Evolutionary conservation across 2,797 vertebrate genomes (phyloP), one percentile per base, ranked within the genome.

Genomic region (Hydrolagus colliei): DNA sequence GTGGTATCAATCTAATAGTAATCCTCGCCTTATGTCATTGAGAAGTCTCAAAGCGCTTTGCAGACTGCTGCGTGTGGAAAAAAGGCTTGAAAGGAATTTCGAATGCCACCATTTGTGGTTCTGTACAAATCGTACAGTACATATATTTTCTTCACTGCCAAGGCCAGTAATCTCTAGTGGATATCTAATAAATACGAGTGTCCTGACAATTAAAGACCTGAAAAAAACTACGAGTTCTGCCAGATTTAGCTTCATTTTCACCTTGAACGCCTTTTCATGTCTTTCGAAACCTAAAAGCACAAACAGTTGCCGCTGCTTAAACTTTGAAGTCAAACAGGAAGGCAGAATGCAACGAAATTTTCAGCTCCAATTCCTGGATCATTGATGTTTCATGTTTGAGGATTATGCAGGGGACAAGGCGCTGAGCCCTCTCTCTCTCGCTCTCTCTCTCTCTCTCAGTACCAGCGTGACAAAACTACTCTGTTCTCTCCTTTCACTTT

Each of bases 241-340:
- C 78, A 71, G 79, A 71, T 84, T 52, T 84, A 68, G 62, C n/a
- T 84, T 84, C 71, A 68, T 84, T 84, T 76, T 41, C 79, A 84
- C 79, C 65, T 71, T 71, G 65, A 68, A 71, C 71, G 65, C 32
- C 65, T 84, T 84, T 84, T 84, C 79, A 84, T 84, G 65, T 71
- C 65, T 84, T 32, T 68, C 68, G 79, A 71, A 68, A 84, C 41
- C 79, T 80, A 41, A 84, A 84, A 84, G 79, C 71, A 71, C 63
- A 71, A 84, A 84, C 65, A 71, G 79, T 84, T 84, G 79, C 65
- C 71, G 79, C 71, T 84, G 71, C 79, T 41, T 52, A 84, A 84
- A 84, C 79, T 84, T 84, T 84, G 79, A 84, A 84, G 79, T 84
- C 79, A 71, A 84, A 84, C 63, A 84, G 79, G 65, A 84, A 71